Evolutionary conservation across 2,888 invertebrate species (phyloP).

Genomic region (Apocheima hispidaria): DNA sequence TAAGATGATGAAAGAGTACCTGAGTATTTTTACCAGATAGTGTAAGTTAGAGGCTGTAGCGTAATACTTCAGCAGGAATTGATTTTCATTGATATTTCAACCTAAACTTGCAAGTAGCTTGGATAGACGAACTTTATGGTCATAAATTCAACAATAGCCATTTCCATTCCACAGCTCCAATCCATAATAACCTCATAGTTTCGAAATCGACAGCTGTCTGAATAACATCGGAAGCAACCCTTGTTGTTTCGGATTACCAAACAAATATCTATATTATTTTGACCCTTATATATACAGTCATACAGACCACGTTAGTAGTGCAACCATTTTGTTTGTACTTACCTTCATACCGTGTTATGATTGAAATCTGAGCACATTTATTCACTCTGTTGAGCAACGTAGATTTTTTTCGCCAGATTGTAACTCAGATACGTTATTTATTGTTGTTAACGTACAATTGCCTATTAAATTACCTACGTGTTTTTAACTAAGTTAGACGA

Average conservation of each 20-base stretch:
- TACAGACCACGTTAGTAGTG: slow-evolving; percentile 5
- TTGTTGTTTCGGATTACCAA: slow-evolving; percentile 70
- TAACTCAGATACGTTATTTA: slow-evolving; percentile 37
- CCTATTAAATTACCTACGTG: slow-evolving; percentile 43
- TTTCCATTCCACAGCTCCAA: slow-evolving; percentile 24
- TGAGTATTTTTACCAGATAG: not conserved
- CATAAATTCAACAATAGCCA: slow-evolving; percentile 18
- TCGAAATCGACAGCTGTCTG: slow-evolving; percentile 65
- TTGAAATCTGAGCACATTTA: slow-evolving; percentile 40
- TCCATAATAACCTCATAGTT: slow-evolving; percentile 43
- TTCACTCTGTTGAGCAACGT: slow-evolving; percentile 60
- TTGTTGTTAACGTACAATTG: slow-evolving; percentile 33
- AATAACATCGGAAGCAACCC: slow-evolving; percentile 66
- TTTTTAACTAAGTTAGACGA: slow-evolving; percentile 20
- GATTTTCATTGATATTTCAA: not conserved
- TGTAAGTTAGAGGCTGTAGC: not conserved
- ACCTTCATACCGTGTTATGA: slow-evolving; percentile 19
- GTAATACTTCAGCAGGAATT: not conserved
- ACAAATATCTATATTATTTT: slow-evolving; percentile 21
- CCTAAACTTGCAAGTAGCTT: no score
- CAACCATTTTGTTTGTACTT: slow-evolving; percentile 14
- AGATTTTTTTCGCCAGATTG: slow-evolving; percentile 61
- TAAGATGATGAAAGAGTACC: no score
- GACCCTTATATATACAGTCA: slow-evolving; percentile 1
- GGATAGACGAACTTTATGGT: slow-evolving; percentile 8